Evolutionary conservation across 2,888 invertebrate species (phyloP).

Genomic region (Argyra leucocephala): DNA sequence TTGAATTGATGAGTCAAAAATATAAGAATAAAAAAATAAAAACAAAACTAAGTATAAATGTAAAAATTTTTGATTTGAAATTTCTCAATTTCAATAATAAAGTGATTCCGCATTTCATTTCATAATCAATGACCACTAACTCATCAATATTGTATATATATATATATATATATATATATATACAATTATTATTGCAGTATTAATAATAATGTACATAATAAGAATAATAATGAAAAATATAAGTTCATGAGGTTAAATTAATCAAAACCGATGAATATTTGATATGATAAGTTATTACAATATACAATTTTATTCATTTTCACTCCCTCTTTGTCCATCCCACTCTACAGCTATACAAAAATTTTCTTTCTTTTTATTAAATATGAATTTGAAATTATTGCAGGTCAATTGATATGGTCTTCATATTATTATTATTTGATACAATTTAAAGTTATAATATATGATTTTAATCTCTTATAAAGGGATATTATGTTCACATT

Average conservation of each 20-base stretch:
- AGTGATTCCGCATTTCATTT: neutral
- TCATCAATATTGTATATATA: neutral
- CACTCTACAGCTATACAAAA: too few species aligned
- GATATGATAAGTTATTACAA: neutral
- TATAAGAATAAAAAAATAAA: too few species aligned
- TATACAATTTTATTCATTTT: neutral
- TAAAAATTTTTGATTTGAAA: neutral
- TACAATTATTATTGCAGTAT: neutral
- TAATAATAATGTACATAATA: neutral
- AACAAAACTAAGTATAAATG: too few species aligned
- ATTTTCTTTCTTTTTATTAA: neutral
- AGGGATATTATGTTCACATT: too few species aligned
- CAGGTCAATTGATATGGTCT: neutral
- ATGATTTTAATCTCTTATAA: too few species aligned
- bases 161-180: neutral
- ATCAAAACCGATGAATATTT: neutral
- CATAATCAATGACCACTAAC: neutral
- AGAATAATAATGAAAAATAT: neutral
- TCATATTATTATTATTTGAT: neutral
- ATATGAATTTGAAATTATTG: neutral
- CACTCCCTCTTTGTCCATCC: neutral
- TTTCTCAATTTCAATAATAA: neutral
- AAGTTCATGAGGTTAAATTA: conserved; percentile 3
- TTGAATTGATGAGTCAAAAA: too few species aligned
- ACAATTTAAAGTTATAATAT: neutral